Conservation (phyloP, 2,797 vertebrate species). For the Heterohyrax brucei region DNA sequence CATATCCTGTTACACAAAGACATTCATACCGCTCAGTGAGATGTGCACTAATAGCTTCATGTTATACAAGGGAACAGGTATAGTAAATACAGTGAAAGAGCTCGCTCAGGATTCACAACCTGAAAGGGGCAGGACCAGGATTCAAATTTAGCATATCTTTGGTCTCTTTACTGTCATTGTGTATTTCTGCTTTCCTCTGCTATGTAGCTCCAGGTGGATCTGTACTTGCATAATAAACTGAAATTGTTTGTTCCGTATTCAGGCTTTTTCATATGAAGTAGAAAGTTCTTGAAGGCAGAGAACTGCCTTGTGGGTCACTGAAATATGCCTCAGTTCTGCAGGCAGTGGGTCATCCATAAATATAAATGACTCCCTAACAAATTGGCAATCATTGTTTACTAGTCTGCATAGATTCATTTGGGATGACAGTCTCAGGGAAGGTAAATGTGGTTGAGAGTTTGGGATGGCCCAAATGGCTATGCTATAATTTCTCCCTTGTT, state of each 20-base stretch:
- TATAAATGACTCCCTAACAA: neutral
- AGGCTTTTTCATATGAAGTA: neutral
- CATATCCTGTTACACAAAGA: neutral
- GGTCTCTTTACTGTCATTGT: neutral
- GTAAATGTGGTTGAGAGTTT: neutral
- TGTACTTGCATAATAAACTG: neutral
- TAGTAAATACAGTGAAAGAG: neutral
- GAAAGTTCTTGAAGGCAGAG: neutral
- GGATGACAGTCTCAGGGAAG: neutral
- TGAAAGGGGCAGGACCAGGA: neutral
- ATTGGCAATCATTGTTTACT: neutral
- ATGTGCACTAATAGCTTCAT: neutral
- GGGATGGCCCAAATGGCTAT: neutral
- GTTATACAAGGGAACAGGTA: neutral
- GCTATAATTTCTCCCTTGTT: neutral
- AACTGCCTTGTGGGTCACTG: neutral
- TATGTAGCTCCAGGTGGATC: neutral
- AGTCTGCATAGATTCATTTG: neutral
- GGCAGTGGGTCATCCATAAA: fast-evolving
- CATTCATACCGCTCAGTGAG: neutral
- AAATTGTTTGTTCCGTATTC: neutral
- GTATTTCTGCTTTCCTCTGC: fast-evolving
- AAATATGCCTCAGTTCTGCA: neutral
- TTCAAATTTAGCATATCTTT: neutral
- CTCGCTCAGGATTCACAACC: neutral